Base-by-base conservation (phyloP, 2,113 vertebrate genomes). In the Eleginops maclovinus region DNA sequence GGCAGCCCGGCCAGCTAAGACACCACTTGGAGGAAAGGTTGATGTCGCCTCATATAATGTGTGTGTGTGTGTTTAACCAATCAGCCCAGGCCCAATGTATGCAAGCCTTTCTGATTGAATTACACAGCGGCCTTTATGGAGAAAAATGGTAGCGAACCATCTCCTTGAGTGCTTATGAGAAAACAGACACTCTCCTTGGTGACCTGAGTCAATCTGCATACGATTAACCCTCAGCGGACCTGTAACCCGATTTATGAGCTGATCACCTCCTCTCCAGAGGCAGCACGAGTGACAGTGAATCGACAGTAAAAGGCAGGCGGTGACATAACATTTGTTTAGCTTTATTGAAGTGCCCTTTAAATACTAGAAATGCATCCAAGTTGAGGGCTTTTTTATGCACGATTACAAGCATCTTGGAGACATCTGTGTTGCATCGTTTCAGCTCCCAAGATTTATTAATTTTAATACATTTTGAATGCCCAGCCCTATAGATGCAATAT, bases 141-240 rank as follows among this genome's bases (percentile, higher is more conserved):
- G 83, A 87, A 84, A 88, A 84, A 85, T 70, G 67, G 67, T 71
- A 9, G 83, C 19, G 28, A 67, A 75, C 47, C 83, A 56, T 85
- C 80, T 76, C 63, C 69, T 67, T 72, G 71, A 87, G 68, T 81
- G 82, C 72, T 78, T 74, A 87, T 68, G 66, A 81, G 81, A 54
- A 59, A 83, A 47, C 53, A 78, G 74, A 85, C 82, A 83, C 82
- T 80, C 77, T 86, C 82, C 0, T 63, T 19, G 82, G 82, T 85
- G 85, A 90, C 85, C 75, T 41, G 76, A 89, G 76, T 91, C 88
- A 85, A 83, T 91, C 87, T 90, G 84, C 88, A 92, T 91, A 79
- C 47, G 49, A 91, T 91, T 91, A 90, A 67, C 90, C 89, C 74
- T 65, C 86, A 77, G 78, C 63, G 73, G 89, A 91, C 87, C 89